These are phyloP conservation scores for Jacana jacana DNA, from an alignment of 2,113 vertebrate species.

Conservation along the genomic window DNA sequence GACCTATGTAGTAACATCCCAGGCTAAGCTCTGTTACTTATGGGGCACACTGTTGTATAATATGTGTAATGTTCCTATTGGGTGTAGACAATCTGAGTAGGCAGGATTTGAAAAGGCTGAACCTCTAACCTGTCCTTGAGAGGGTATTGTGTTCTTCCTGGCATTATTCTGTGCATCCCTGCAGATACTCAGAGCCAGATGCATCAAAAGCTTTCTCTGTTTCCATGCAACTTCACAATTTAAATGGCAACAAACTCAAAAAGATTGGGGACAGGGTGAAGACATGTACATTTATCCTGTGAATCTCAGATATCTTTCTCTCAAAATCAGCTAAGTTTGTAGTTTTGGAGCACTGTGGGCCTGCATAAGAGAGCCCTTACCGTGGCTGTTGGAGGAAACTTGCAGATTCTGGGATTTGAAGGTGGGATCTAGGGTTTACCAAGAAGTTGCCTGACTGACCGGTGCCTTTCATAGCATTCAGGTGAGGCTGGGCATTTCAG, in stretches of 20 bases:
- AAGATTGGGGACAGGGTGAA: not conserved
- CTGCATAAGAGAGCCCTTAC: not conserved
- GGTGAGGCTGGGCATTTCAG: not conserved
- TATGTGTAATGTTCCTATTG: not conserved
- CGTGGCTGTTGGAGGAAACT: not conserved
- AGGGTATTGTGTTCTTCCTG: not conserved
- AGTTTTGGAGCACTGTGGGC: not conserved
- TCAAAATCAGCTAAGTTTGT: not conserved
- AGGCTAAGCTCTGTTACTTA: not conserved
- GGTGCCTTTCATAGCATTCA: not conserved
- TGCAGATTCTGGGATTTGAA: not conserved
- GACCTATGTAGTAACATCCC: not conserved
- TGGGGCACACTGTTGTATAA: not conserved
- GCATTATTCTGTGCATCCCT: not conserved
- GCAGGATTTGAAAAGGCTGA: not conserved
- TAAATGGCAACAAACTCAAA: not conserved
- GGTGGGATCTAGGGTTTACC: not conserved
- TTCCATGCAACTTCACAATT: not conserved
- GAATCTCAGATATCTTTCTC: not conserved
- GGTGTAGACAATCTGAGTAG: not conserved
- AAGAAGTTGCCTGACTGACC: not conserved
- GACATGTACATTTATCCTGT: not conserved
- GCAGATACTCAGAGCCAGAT: not conserved
- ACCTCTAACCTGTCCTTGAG: not conserved
- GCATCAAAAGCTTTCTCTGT: not conserved